These are phyloP conservation scores for Ichneumon xanthorius DNA, from an alignment of 2,888 invertebrate species.

Conservation along the genomic window DNA sequence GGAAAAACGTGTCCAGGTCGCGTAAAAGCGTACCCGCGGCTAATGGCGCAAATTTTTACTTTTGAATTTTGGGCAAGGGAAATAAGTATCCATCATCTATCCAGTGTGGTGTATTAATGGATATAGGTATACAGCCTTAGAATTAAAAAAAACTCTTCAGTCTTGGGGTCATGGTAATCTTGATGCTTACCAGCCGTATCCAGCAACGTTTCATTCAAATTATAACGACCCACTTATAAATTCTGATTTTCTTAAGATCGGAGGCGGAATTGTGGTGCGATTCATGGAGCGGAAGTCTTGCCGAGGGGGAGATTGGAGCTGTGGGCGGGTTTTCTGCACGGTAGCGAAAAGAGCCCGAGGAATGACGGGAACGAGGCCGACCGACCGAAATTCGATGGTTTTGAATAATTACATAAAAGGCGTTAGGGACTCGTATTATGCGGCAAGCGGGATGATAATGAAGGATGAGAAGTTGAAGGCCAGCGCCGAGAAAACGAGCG, in stretches of 20 bases:
- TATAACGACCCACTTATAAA: slow-evolving; percentile 76
- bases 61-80: too few relatives aligned
- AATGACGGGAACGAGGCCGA: slow-evolving; percentile 37
- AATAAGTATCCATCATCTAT: background rate
- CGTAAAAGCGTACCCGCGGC: too few relatives aligned
- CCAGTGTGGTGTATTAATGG: background rate
- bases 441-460: background rate
- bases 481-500: slow-evolving; percentile 8
- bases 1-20: too few relatives aligned
- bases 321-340: background rate
- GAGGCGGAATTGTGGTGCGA: slow-evolving; percentile 42
- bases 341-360: slow-evolving; percentile 19
- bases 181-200: background rate
- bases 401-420: slow-evolving; percentile 39
- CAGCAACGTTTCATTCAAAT: slow-evolving; percentile 70
- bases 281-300: slow-evolving; percentile 67
- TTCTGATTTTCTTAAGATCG: slow-evolving; percentile 76
- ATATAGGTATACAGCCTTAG: background rate
- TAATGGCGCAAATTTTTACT: too few relatives aligned
- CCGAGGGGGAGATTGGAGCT: slow-evolving; percentile 18
- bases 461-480: background rate
- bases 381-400: slow-evolving; percentile 59
- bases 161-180: background rate
- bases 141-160: background rate
- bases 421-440: background rate